These are phyloP conservation scores for Charanyca ferruginea DNA, from an alignment of 2,888 invertebrate genomes.

Conservation along the genomic window DNA sequence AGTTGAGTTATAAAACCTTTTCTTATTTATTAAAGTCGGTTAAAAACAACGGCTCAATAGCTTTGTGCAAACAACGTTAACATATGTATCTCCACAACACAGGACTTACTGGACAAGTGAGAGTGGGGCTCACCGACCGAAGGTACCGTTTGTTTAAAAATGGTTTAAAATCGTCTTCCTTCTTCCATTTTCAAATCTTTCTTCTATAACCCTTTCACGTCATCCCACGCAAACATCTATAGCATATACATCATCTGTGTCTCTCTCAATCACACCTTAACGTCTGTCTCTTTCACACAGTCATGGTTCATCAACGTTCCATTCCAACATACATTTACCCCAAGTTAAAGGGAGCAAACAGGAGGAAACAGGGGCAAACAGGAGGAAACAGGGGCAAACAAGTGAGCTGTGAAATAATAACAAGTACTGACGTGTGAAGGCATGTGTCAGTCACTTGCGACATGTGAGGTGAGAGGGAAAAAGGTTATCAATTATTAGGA, in stretches of 20 bases:
- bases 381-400: slow-evolving; percentile 9
- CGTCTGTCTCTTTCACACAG: neutral
- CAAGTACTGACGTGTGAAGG: slow-evolving; percentile 36
- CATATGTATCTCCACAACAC: too few species aligned
- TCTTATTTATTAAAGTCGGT: too few species aligned
- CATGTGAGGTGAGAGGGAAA: slow-evolving; percentile 25
- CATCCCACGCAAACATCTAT: too few species aligned
- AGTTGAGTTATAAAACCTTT: too few species aligned
- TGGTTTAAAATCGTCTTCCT: too few species aligned
- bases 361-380: neutral
- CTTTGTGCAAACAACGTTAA: too few species aligned
- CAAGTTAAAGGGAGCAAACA: slow-evolving; percentile 4
- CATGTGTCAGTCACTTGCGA: slow-evolving; percentile 22
- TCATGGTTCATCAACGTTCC: neutral
- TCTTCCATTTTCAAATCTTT: too few species aligned
- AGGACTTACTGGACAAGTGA: too few species aligned
- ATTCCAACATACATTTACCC: neutral
- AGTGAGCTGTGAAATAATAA: slow-evolving; percentile 40
- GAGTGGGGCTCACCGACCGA: too few species aligned
- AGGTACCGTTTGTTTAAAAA: too few species aligned
- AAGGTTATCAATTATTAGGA: slow-evolving; percentile 31
- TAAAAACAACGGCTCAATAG: too few species aligned
- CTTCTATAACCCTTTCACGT: too few species aligned
- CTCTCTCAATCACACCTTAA: neutral
- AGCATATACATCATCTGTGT: neutral